Evolutionary conservation across 2,888 invertebrate species (phyloP).

Genomic region (Hydraecia micacea): DNA sequence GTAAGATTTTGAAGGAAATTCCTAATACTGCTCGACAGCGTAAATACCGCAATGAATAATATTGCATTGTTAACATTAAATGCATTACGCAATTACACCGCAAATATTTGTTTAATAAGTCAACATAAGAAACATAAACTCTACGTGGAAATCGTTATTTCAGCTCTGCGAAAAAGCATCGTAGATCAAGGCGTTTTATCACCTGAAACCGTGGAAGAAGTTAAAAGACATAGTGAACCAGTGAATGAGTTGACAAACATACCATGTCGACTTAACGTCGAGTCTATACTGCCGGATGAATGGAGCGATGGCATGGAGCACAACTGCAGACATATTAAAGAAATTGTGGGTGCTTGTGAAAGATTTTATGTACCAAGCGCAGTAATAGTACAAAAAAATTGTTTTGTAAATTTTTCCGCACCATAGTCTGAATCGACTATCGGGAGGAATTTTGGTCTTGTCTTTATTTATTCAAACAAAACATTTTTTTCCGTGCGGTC

Average conservation of each 20-base stretch:
- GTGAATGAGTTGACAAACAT: neutral
- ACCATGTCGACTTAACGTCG: neutral
- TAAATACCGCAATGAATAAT: no score
- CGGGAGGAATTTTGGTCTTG: neutral
- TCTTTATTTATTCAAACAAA: neutral
- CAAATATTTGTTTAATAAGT: no score
- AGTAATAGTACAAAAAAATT: no score
- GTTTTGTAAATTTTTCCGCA: no score
- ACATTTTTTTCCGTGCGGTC: neutral
- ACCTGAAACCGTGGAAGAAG: neutral
- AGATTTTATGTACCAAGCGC: neutral
- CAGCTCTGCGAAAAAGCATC: neutral
- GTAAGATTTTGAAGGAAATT: no score
- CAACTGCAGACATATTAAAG: neutral
- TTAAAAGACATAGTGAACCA: neutral
- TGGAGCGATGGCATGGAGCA: neutral
- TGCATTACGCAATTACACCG: no score
- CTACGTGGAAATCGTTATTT: neutral
- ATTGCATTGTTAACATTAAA: no score
- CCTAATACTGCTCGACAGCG: no score
- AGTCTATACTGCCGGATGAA: neutral
- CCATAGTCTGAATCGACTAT: no score
- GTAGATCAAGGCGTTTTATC: neutral
- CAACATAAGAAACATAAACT: no score
- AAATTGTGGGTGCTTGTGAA: neutral